Evolutionary conservation across 2,113 vertebrate species (phyloP), one percentile per base, ranked within the genome.

Genomic region (Perca schrenkii): DNA sequence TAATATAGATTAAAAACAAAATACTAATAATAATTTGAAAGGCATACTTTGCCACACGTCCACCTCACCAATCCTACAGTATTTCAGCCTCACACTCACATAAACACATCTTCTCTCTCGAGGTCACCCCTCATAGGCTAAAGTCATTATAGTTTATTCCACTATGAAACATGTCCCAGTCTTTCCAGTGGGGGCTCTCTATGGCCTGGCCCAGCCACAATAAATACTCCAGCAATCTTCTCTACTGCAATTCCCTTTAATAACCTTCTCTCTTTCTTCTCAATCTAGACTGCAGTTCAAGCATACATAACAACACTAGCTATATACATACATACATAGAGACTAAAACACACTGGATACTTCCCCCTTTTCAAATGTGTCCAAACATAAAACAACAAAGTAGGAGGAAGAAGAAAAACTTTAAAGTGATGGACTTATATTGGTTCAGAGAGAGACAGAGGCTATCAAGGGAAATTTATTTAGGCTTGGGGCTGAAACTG

Each of bases 401-500:
- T 66, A 40, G 21, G 13, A 62, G 43, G 82, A 78, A 84, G 50
- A 47, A 62, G 56, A n/a, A 49, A 75, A 79, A 78, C 84, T 84
- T 80, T 80, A 76, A 86, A 79, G 82, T 90, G 77, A 81, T 76
- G 72, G 83, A 73, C 47, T 6, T 77, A 43, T 77, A 86, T 65
- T 82, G 60, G 70, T 72, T 84, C 31, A 56, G n/a, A 60, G 60
- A 58, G 56, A 85, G 86, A 86, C 57, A 64, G 71, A 75, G 31
- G 65, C 88, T 85, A 79, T 86, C 82, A 53, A 36, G 78, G 75
- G 85, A 83, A 82, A 84, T 87, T 79, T 83, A 81, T 88, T 83
- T 71, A 71, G 79, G 74, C 36, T 83, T 71, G 68, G 60, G 36
- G 74, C 73, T 73, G 66, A 74, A 40, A 75, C 74, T 79, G 65